These are phyloP conservation scores for Pheosia gnoma DNA, from an alignment of 2,888 invertebrate species.

Conservation along the genomic window DNA sequence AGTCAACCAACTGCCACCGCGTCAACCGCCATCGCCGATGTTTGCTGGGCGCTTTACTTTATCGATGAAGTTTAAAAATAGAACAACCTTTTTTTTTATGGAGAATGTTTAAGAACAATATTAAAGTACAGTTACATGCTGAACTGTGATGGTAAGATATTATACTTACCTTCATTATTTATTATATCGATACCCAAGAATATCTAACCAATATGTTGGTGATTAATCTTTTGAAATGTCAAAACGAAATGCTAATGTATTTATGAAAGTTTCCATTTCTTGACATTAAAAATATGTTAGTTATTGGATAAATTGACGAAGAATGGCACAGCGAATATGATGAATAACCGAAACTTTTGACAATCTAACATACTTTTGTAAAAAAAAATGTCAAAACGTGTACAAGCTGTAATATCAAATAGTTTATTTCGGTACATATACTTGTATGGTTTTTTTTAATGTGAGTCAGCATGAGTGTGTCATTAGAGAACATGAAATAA, in stretches of 20 bases:
- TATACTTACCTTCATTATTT: too few relatives aligned
- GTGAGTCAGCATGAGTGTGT: constrained; percentile 38
- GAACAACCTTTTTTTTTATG: too few relatives aligned
- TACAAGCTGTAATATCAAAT: too few relatives aligned
- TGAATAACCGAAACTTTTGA: not conserved
- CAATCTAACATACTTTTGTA: not conserved
- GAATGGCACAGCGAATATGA: not conserved
- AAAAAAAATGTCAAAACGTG: not conserved
- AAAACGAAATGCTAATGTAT: not conserved
- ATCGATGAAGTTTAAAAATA: not conserved
- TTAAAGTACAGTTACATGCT: too few relatives aligned
- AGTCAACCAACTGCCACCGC: too few relatives aligned
- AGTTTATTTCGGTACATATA: not conserved
- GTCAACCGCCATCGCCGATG: not conserved
- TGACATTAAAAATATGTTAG: too few relatives aligned
- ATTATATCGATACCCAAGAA: too few relatives aligned
- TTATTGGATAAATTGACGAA: too few relatives aligned
- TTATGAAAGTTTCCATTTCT: too few relatives aligned
- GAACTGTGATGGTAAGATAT: too few relatives aligned
- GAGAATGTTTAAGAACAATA: too few relatives aligned
- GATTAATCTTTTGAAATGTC: not conserved
- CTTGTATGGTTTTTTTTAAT: constrained; percentile 1
- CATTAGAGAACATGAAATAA: constrained; percentile 42
- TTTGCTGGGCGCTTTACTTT: not conserved
- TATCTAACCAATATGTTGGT: too few relatives aligned